A percentile compares a stretch with the other conserved stretches of the same genome.
Evolutionary conservation across 2,113 vertebrate species (phyloP).

Genomic region (Terrapene triunguis): DNA sequence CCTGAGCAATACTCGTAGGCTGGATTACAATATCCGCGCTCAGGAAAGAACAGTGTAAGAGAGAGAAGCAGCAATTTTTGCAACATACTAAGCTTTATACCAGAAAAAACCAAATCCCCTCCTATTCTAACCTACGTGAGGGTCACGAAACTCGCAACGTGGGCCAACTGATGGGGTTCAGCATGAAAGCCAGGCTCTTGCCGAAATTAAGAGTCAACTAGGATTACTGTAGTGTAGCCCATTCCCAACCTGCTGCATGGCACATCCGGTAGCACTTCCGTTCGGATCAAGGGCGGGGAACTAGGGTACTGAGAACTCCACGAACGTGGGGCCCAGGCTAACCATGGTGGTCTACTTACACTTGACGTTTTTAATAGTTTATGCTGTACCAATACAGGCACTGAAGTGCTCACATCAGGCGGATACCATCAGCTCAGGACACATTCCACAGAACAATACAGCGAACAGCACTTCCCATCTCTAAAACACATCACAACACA

Average conservation of each 20-base stretch:
- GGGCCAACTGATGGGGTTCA: not conserved
- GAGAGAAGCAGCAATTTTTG: not conserved
- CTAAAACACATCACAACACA: not conserved
- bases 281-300: not conserved
- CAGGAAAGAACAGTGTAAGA: too few relatives aligned
- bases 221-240: not conserved
- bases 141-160: accelerated
- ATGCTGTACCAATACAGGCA: not conserved
- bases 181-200: not conserved
- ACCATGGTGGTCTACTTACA: not conserved
- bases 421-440: not conserved
- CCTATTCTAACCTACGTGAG: accelerated
- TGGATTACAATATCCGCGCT: not conserved
- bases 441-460: not conserved
- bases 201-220: not conserved
- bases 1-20: not conserved
- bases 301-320: not conserved
- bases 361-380: too few relatives aligned
- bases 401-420: not conserved
- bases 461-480: not conserved
- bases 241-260: not conserved
- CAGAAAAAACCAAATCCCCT: not conserved
- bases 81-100: not conserved
- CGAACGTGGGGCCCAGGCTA: not conserved
- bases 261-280: not conserved